A percentile compares a stretch with the other conserved stretches of the same genome.
Evolutionary conservation across 2,797 vertebrate genomes (phyloP).

Genomic region (Pangasius djambal): DNA sequence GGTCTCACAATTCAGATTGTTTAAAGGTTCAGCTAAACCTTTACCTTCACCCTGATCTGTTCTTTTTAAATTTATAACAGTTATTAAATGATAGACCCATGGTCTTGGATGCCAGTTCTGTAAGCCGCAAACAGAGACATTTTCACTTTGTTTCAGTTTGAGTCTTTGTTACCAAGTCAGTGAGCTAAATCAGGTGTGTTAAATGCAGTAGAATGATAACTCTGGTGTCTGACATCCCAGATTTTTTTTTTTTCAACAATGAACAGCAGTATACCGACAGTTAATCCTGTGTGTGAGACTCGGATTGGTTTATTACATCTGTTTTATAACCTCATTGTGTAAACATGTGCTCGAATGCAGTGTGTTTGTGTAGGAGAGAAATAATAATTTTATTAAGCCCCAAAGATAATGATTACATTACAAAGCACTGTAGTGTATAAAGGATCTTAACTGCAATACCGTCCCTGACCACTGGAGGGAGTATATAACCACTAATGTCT

Average conservation of each 20-base stretch:
- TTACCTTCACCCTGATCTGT: background rate
- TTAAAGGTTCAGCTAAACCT: background rate
- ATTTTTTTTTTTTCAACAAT: background rate
- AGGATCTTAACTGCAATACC: background rate
- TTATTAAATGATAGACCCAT: background rate
- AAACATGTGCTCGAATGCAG: too few species aligned
- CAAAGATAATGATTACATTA: background rate
- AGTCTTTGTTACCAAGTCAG: background rate
- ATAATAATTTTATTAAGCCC: background rate
- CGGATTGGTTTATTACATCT: too few species aligned
- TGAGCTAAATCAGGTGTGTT: background rate
- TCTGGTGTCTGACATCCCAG: background rate
- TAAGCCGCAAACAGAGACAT: background rate
- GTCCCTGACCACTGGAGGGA: slow-evolving; percentile 9
- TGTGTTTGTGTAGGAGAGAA: background rate
- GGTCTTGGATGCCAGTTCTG: too few species aligned
- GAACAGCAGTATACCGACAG: background rate
- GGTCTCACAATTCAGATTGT: background rate
- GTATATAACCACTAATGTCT: background rate
- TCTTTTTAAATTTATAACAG: background rate
- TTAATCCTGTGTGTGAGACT: background rate
- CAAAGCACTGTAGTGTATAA: background rate
- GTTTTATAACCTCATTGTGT: too few species aligned
- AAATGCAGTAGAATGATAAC: background rate
- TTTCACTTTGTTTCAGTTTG: background rate